phyloP scores from a whole-genome alignment of 37 sponge, comb jelly and placozoan genomes.

The Lycopodina hypogea region DNA sequence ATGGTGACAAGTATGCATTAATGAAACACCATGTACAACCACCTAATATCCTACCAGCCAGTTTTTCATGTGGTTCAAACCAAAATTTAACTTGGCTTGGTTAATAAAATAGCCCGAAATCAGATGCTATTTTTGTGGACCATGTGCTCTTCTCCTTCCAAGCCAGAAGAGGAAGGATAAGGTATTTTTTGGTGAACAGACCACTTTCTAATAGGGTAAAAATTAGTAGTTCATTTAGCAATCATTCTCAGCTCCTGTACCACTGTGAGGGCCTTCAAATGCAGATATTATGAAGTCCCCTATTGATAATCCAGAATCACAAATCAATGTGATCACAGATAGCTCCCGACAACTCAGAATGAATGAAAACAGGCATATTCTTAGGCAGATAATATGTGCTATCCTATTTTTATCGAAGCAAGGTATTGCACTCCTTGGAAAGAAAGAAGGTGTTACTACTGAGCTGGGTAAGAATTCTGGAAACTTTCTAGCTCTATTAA shows the following conservation, averaged over 20 bases:
- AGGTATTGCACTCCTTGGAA: slow-evolving; percentile 52
- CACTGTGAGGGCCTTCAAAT: slow-evolving; percentile 45
- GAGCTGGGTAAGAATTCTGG: slow-evolving; percentile 46
- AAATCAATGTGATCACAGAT: slow-evolving; percentile 39
- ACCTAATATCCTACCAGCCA: too few relatives aligned
- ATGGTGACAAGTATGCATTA: too few relatives aligned
- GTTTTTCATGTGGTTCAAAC: slow-evolving; percentile 18
- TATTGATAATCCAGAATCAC: slow-evolving; percentile 53
- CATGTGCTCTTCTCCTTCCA: slow-evolving; percentile 33
- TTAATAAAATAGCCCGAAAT: slow-evolving; percentile 50
- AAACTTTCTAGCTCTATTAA: slow-evolving; percentile 48
- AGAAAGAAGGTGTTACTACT: slow-evolving; percentile 30
- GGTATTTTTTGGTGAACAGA: slow-evolving; percentile 56
- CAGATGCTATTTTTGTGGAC: slow-evolving; percentile 61
- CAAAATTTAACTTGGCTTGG: slow-evolving; percentile 43
- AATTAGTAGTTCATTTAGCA: slow-evolving; percentile 39
- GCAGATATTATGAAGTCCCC: slow-evolving; percentile 50
- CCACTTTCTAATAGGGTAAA: slow-evolving; percentile 66
- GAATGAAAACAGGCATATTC: slow-evolving; percentile 52
- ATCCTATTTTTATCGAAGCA: slow-evolving; percentile 56
- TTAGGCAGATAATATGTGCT: slow-evolving; percentile 49
- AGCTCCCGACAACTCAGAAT: slow-evolving; percentile 33
- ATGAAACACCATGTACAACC: too few relatives aligned
- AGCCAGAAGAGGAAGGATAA: slow-evolving; percentile 21
- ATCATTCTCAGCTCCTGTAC: slow-evolving; percentile 38